Evolutionary conservation across 1,140 invertebrate species (phyloP).

Genomic region (Phymorhynchus buccinoides): DNA sequence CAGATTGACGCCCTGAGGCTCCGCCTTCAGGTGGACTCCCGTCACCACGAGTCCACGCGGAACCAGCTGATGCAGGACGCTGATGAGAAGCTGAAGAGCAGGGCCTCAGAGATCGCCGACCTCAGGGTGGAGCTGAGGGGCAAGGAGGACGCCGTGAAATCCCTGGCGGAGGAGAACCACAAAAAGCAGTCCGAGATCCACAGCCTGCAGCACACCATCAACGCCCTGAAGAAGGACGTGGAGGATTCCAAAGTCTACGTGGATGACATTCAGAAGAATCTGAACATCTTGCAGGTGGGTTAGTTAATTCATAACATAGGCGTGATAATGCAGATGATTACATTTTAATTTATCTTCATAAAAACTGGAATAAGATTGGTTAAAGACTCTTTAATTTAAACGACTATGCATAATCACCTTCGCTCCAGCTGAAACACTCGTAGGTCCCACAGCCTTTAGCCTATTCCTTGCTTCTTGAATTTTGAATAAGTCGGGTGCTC

Average conservation of each 20-base stretch:
- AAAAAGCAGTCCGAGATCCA: conserved; percentile 44
- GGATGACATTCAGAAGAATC: conserved; percentile 47
- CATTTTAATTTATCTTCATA: no score
- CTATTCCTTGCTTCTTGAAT: no score
- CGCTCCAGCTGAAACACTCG: no score
- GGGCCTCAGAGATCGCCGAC: conserved; percentile 44
- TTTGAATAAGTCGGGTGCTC: no score
- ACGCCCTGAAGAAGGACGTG: conserved; percentile 52
- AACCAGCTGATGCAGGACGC: conserved; percentile 38
- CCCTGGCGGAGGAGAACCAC: conserved; percentile 48
- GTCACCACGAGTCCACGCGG: conserved; percentile 51
- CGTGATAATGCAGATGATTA: no score
- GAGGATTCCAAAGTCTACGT: conserved; percentile 49
- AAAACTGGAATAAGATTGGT: no score
- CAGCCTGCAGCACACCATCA: conserved; percentile 49
- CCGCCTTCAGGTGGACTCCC: conserved; percentile 51
- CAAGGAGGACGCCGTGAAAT: conserved; percentile 30
- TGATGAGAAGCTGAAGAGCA: conserved; percentile 45
- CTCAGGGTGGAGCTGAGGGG: conserved; percentile 46
- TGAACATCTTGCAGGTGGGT: conserved; percentile 21
- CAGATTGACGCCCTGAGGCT: conserved; percentile 57
- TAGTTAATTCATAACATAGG: no score
- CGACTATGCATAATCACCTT: no score
- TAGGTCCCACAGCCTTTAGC: no score
- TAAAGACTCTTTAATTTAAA: no score